Evolutionary conservation across 2,113 vertebrate species (phyloP).

Genomic region (Percopsis transmontana): DNA sequence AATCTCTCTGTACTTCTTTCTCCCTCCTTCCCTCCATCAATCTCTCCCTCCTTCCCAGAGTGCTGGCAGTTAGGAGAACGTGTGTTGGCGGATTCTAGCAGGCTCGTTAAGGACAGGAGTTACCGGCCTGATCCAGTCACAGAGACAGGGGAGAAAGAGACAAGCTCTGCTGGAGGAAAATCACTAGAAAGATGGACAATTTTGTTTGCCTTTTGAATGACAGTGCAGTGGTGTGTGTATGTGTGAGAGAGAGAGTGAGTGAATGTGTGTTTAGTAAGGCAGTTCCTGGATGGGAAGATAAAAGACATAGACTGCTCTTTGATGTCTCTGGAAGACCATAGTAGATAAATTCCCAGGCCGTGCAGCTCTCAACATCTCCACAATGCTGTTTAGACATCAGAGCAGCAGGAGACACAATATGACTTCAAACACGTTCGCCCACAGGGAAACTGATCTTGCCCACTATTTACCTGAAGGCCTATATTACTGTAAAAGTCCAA

Average conservation of each 20-base stretch:
- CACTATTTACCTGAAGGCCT: slow-evolving; percentile 26
- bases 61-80: slow-evolving; percentile 32
- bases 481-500: not conserved
- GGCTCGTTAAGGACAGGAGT: slow-evolving; percentile 64
- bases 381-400: slow-evolving; percentile 53
- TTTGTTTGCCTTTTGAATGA: slow-evolving; percentile 25
- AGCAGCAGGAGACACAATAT: slow-evolving; percentile 15
- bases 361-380: slow-evolving; percentile 45
- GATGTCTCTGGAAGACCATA: slow-evolving; percentile 50
- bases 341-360: slow-evolving; percentile 60
- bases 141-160: slow-evolving; percentile 36
- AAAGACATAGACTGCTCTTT: slow-evolving; percentile 48
- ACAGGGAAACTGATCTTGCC: slow-evolving; percentile 17
- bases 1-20: not conserved
- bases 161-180: slow-evolving; percentile 20
- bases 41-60: slow-evolving; percentile 14
- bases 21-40: slow-evolving; percentile 26
- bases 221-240: slow-evolving; percentile 8
- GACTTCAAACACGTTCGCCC: slow-evolving; percentile 59
- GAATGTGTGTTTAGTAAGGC: slow-evolving; percentile 29
- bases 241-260: slow-evolving; percentile 11
- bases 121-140: slow-evolving; percentile 37
- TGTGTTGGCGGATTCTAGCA: slow-evolving; percentile 38
- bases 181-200: slow-evolving; percentile 35
- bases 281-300: slow-evolving; percentile 51